phyloP scores from a whole-genome alignment of 2,888 invertebrate genomes.

The Phasia obesa region DNA sequence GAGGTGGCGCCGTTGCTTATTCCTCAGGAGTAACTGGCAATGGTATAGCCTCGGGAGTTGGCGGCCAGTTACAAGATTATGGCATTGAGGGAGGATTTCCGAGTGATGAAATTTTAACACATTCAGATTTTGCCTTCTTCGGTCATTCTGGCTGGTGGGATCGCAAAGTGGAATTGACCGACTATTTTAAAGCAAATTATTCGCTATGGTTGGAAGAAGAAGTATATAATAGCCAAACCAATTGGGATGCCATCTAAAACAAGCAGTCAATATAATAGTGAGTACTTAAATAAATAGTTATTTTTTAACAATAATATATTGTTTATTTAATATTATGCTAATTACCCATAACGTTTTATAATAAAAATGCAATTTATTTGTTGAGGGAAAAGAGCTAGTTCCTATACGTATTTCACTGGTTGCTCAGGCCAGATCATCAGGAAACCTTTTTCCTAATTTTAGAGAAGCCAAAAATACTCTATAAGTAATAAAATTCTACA shows the following conservation, averaged over 20 bases:
- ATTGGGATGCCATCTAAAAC: constrained; percentile 86
- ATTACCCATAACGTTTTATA: too few species aligned
- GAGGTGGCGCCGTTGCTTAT: constrained; percentile 69
- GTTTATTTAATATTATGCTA: too few species aligned
- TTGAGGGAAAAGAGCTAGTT: too few species aligned
- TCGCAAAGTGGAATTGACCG: constrained; percentile 88
- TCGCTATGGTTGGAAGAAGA: constrained; percentile 98
- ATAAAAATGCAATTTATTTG: too few species aligned
- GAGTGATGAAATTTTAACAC: constrained; percentile 81
- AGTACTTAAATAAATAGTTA: constrained; percentile 23
- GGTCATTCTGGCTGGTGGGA: constrained; percentile 83
- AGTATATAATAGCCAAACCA: constrained; percentile 93
- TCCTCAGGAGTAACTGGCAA: constrained; percentile 71
- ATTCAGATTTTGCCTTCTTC: constrained; percentile 81
- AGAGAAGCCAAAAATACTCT: too few species aligned
- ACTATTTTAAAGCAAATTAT: constrained; percentile 96
- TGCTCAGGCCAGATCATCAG: too few species aligned
- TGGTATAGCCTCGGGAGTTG: constrained; percentile 59
- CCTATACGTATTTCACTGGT: too few species aligned
- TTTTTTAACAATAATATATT: too few species aligned
- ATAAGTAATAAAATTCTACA: too few species aligned
- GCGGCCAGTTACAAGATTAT: constrained; percentile 76
- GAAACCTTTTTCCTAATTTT: too few species aligned
- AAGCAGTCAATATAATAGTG: neutral
- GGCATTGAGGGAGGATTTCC: constrained; percentile 81